Evolutionary conservation across 92 coral and sea anemone genomes (phyloP).

Genomic region (Actinernus sp.): DNA sequence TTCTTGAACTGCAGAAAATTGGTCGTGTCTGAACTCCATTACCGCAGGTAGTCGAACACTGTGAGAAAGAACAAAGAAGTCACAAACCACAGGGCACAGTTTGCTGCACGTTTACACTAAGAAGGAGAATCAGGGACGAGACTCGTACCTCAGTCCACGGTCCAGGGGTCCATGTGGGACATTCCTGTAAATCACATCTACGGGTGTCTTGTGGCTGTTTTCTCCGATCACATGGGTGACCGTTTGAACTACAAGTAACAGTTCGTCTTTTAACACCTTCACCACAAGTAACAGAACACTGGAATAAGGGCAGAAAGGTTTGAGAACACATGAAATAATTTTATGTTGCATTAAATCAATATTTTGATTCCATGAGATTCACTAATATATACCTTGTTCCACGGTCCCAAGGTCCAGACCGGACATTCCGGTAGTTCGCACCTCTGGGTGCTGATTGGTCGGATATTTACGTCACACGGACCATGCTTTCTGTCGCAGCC

Average conservation of each 20-base stretch:
- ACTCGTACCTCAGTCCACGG: slow-evolving; percentile 71
- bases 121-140: too few species aligned
- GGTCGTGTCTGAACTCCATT: slow-evolving; percentile 50
- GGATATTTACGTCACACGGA: slow-evolving; percentile 23
- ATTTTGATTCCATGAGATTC: background rate
- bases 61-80: too few species aligned
- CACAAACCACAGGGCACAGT: too few species aligned
- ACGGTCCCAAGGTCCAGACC: slow-evolving; percentile 38
- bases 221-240: slow-evolving; percentile 7
- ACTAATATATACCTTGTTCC: slow-evolving; percentile 71
- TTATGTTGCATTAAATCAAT: background rate
- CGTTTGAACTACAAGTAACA: slow-evolving; percentile 36
- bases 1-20: slow-evolving; percentile 60
- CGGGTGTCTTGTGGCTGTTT: slow-evolving; percentile 17
- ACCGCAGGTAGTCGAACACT: slow-evolving; percentile 91
- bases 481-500: slow-evolving; percentile 38
- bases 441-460: slow-evolving; percentile 11
- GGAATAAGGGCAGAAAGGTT: background rate
- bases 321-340: background rate
- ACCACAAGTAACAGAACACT: slow-evolving; percentile 83
- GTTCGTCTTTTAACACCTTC: slow-evolving; percentile 56
- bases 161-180: slow-evolving; percentile 78
- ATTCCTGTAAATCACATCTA: slow-evolving; percentile 51
- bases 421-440: slow-evolving; percentile 47
- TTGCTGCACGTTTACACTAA: too few species aligned